A percentile compares a stretch with the other conserved stretches of the same genome.
Conservation (phyloP, 2,888 invertebrate genomes). For the Acanthococcus lagerstroemiae region DNA sequence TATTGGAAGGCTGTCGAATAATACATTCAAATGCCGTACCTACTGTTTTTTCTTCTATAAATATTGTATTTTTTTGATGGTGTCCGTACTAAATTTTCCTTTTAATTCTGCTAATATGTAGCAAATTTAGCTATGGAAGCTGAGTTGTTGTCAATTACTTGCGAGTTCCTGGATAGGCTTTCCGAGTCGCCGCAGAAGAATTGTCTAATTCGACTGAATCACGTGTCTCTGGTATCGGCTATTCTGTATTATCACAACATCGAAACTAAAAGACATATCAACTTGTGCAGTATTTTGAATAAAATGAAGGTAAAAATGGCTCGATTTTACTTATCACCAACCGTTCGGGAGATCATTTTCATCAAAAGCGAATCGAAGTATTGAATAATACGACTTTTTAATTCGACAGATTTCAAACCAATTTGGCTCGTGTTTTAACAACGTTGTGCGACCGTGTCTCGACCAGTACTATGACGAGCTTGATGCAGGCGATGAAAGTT, state of each 20-base stretch:
- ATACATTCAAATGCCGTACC: too few relatives aligned
- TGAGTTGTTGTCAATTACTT: slow-evolving; percentile 68
- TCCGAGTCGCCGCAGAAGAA: slow-evolving; percentile 53
- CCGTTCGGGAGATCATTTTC: too few relatives aligned
- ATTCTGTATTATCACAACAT: slow-evolving; percentile 72
- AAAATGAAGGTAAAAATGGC: slow-evolving; percentile 46
- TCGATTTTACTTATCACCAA: too few relatives aligned
- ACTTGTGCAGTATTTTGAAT: slow-evolving; percentile 46
- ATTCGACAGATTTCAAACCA: background rate
- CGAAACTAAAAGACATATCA: slow-evolving; percentile 50
- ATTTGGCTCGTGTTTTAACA: too few relatives aligned
- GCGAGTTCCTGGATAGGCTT: slow-evolving; percentile 61
- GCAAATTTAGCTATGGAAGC: slow-evolving; percentile 71
- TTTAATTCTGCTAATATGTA: slow-evolving; percentile 37
- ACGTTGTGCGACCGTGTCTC: too few relatives aligned
- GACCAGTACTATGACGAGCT: background rate
- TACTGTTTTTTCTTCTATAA: too few relatives aligned
- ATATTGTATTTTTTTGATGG: too few relatives aligned
- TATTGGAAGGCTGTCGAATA: too few relatives aligned
- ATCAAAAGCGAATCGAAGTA: too few relatives aligned
- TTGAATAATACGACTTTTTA: background rate
- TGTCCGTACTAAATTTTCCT: background rate
- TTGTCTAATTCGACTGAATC: slow-evolving; percentile 64
- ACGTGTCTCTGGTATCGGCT: slow-evolving; percentile 62
- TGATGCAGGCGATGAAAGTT: slow-evolving; percentile 46